Evolutionary conservation across 2,888 invertebrate genomes (phyloP), one percentile per base, ranked within the genome.

Genomic region (Vannuccia rotundouncinata): DNA sequence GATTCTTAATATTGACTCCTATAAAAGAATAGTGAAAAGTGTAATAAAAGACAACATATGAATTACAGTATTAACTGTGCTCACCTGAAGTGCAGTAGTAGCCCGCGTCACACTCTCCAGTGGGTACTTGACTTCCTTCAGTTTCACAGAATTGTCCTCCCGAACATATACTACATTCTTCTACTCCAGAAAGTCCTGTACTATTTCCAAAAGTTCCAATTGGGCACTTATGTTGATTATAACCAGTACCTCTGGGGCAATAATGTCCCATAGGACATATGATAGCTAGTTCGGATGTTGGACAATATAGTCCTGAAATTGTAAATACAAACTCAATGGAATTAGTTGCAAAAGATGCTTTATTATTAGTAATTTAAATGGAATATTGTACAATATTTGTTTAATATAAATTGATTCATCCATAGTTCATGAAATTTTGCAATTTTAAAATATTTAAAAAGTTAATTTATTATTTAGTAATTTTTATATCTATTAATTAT

Each of bases 181-280:
- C 22, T 22, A 2, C 22, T n/a, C 27, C 22, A 25, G 22, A 13
- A 10, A 73, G 28, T 1, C 81, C 80, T 2, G 86, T 86, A 22
- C 82, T 79, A 79, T 86, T 86, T 83, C 84, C 85, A 83, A 86
- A 86, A 0, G 85, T 85, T 1, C 87, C 87, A 1, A 84, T 82
- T 29, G 86, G 86, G 81, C 87, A 87, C 0, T 84, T 79, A 1
- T 80, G 79, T 73, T 13, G 5, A 5, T 86, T 86, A 27, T 84
- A 83, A 31, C 83, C 84, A 17, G 86, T 87, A 74, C 84, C 84
- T 10, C 74, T 66, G 28, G 82, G 82, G 83, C 87, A 87, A 82
- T 85, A 87, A 80, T 85, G 82, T 5, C 87, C 86, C 10, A 80
- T 82, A 1, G 86, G 86, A 80, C 87, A 87, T 0, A 84, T 81